These are phyloP conservation scores for Asobara japonica DNA, from an alignment of 1,140 invertebrate species.

Conservation along the genomic window DNA sequence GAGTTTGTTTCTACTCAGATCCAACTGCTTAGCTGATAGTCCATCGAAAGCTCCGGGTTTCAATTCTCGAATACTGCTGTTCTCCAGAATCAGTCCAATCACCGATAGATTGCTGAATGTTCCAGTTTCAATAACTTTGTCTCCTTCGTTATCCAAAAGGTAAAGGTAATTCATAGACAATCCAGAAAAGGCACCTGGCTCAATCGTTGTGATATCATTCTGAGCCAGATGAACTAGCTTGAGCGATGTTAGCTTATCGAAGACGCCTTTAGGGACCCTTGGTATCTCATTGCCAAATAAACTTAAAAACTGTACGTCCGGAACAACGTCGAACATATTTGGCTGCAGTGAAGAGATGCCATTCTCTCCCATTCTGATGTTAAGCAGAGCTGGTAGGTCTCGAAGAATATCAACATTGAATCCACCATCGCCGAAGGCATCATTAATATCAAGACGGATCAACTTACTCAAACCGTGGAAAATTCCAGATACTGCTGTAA, in stretches of 20 bases:
- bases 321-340: neutral
- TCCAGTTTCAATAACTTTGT: neutral
- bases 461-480: neutral
- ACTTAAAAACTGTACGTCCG: neutral
- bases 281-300: neutral
- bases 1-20: neutral
- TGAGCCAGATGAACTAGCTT: neutral
- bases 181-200: neutral
- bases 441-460: neutral
- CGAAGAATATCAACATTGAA: neutral
- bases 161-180: neutral
- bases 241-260: neutral
- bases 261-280: neutral
- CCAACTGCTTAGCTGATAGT: neutral
- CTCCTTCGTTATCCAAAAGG: neutral
- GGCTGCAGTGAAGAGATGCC: neutral
- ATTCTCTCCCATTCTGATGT: neutral
- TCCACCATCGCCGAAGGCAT: neutral
- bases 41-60: neutral
- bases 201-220: neutral
- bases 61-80: neutral
- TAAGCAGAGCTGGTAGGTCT: neutral
- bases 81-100: neutral
- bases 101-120: neutral
- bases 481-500: neutral